Evolutionary conservation across 2,797 vertebrate species (phyloP), one percentile per base, ranked within the genome.

Genomic region (Coracias cyanogaster): DNA sequence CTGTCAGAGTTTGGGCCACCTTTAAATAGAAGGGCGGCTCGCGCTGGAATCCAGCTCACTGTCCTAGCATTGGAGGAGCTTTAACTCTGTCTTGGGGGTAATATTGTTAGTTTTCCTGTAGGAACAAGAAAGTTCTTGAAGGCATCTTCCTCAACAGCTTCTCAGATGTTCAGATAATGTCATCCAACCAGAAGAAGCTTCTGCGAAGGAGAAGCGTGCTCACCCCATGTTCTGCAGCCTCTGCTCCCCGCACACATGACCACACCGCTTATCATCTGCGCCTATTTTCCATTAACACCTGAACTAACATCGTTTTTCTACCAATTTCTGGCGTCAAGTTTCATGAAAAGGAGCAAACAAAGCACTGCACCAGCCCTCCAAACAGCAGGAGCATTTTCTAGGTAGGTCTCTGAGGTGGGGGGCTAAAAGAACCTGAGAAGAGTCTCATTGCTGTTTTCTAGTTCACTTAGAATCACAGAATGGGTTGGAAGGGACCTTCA

Each of bases 81-180:
- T 37, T 37, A 37, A 37, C 29, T n/a, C 64, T 90, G 39, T 81
- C 81, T 94, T 81, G 39, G 82, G 43, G 51, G 29, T 46, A 72
- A 65, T 19, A 33, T 25, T 89, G 78, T 57, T 83, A 81, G 72
- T 94, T 88, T 81, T 83, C 87, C 76, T 90, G 85, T 41, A 95
- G 78, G 41, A 95, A 86, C 80, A 96, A 70, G 73, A 90, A 76
- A 60, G 70, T 69, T 82, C 88, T 86, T 87, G 88, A 91, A 93
- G 82, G 29, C 49, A 76, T 49, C 58, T 43, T 43, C 76, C 72
- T 48, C 16, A 69, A 25, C 71, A 85, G 83, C 45, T 72, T 72
- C 39, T 90, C 70, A 64, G 65, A 84, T 66, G 69, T 78, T 94
- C 79, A 89, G 79, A 85, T 65, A 73, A 82, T 10, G 31, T 57